Conservation (phyloP, 1,140 invertebrate genomes). For the Calephelis nemesis region DNA sequence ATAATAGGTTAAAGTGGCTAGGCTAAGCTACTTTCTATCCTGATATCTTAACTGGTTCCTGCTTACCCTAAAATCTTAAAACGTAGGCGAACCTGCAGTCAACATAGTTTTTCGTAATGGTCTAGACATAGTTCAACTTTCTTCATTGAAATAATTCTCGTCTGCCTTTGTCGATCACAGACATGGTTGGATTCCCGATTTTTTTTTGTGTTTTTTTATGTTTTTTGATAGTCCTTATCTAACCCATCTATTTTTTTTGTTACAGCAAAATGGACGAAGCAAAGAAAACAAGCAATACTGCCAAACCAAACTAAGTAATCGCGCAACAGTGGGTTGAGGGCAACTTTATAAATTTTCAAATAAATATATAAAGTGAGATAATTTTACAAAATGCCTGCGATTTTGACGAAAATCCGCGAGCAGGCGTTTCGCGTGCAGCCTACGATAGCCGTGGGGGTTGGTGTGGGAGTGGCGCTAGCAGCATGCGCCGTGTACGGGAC, state of each 20-base stretch:
- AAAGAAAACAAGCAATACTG: slow-evolving; percentile 9
- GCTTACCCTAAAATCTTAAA: too few relatives aligned
- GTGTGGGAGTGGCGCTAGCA: slow-evolving; percentile 63
- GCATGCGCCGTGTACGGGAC: slow-evolving; percentile 70
- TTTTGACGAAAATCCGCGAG: slow-evolving; percentile 66
- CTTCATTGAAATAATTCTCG: too few relatives aligned
- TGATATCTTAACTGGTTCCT: too few relatives aligned
- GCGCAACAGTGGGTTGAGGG: neutral
- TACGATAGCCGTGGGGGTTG: slow-evolving; percentile 79
- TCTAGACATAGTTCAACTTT: too few relatives aligned
- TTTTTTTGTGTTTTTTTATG: too few relatives aligned
- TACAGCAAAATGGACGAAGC: slow-evolving; percentile 62
- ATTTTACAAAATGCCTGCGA: slow-evolving; percentile 63
- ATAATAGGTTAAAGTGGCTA: too few relatives aligned
- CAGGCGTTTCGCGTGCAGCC: slow-evolving; percentile 76
- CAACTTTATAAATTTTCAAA: slow-evolving; percentile 9
- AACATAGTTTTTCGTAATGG: too few relatives aligned
- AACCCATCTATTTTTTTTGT: slow-evolving; percentile 32
- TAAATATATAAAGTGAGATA: slow-evolving; percentile 19
- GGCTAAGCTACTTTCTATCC: too few relatives aligned
- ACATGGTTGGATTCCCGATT: too few relatives aligned
- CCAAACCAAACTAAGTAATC: slow-evolving; percentile 21
- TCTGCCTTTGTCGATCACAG: too few relatives aligned
- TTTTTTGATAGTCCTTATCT: too few relatives aligned
- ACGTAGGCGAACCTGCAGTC: too few relatives aligned